Evolutionary conservation across 2,888 invertebrate species (phyloP), one percentile per base, ranked within the genome.

Genomic region (Agrenia bidenticulata): DNA sequence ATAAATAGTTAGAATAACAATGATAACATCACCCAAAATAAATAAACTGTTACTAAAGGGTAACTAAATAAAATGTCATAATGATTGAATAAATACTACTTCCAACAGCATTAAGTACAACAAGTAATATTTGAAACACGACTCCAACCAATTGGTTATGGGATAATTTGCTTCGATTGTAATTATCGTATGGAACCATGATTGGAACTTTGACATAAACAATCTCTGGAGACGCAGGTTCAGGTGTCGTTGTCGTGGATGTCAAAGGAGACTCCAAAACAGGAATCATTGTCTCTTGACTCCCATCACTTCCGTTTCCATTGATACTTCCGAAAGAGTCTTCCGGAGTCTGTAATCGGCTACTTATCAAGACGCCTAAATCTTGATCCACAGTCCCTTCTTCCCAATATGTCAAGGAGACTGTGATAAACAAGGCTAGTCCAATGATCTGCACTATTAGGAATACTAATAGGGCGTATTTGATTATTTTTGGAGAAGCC

Each of bases 61-160:
- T 27, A 2, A 57, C 32, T 54, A 64, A 53, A 27, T 64, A 57
- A 5, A 42, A 26, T n/a, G 58, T 26, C 26, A 64, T 24, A 37
- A 70, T 62, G 24, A 61, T 61, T 0, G 62, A 55, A 24, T 70
- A 70, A 19, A 63, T 64, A 17, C 64, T 39, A 24, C 62, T 63
- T 19, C 61, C 62, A 9, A 67, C 37, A 2, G 64, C 67, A 54
- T 70, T 70, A 17, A 59, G 53, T 9, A 64, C 60, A 2, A 64
- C 66, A 5, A 66, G 59, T 17, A 67, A 64, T 24, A 70, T 61
- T 63, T 70, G 66, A 37, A 70, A 62, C 2, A 67, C 67, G 5
- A 70, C 54, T 2, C 61, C 49, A 2, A 70, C 70, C 9, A 67
- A 55, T 53, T 67, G 66, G 27, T 64, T 64, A 60, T 64, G 62